phyloP scores from a whole-genome alignment of 2,888 invertebrate species.

The Julus scandinavius region DNA sequence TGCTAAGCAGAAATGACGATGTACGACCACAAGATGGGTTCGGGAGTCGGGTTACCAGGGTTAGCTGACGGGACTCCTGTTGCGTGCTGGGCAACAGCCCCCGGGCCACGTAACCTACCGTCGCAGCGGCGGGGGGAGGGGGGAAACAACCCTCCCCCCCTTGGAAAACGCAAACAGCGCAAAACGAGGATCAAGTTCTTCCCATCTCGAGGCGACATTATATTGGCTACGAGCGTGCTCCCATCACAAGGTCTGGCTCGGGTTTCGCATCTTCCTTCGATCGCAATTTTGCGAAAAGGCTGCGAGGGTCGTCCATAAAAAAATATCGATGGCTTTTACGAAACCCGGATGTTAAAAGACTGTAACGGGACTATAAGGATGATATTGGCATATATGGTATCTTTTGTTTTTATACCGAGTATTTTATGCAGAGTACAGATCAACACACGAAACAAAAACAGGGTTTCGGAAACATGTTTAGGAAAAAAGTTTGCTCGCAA shows the following conservation, averaged over 20 bases:
- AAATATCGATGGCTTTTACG: background rate
- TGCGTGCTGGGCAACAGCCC: slow-evolving; percentile 28
- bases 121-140: background rate
- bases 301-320: background rate
- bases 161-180: slow-evolving; percentile 15
- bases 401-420: too few species aligned
- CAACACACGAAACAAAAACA: too few species aligned
- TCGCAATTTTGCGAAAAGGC: background rate
- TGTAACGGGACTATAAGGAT: too few species aligned
- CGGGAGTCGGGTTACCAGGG: slow-evolving; percentile 47
- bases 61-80: background rate
- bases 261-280: background rate
- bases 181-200: slow-evolving; percentile 45
- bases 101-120: slow-evolving; percentile 42
- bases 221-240: slow-evolving; percentile 2
- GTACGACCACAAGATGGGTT: slow-evolving; percentile 51
- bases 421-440: too few species aligned
- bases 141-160: background rate
- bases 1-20: slow-evolving; percentile 50
- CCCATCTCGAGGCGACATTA: slow-evolving; percentile 46
- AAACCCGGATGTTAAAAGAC: background rate
- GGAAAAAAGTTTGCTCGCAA: too few species aligned
- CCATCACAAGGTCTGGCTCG: background rate
- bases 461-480: too few species aligned
- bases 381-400: background rate